Percentiles rank a stretch among this genome's conserved stretches.
These are phyloP conservation scores for Lamproptera curius DNA, from an alignment of 2,888 invertebrate genomes.

Conservation along the genomic window DNA sequence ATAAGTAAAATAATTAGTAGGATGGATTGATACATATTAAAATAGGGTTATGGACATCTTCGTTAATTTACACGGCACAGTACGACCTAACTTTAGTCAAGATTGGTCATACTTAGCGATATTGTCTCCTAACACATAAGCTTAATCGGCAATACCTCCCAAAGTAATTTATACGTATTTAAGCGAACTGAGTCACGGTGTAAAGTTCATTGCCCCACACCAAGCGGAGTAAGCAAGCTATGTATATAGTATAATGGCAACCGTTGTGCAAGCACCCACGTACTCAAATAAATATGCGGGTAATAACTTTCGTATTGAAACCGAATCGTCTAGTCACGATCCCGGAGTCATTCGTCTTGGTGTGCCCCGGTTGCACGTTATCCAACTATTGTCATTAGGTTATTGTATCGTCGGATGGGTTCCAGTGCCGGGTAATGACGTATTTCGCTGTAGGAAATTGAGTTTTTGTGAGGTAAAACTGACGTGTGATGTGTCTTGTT, in stretches of 20 bases:
- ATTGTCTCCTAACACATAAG: not conserved
- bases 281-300: conserved; percentile 67
- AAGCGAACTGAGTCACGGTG: conserved; percentile 18
- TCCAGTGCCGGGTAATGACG: not conserved
- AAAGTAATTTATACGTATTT: conserved; percentile 11
- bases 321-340: conserved; percentile 73
- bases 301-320: conserved; percentile 72
- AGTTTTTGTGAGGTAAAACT: too few relatives aligned
- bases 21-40: too few relatives aligned
- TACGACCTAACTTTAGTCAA: too few relatives aligned
- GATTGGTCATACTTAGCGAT: too few relatives aligned
- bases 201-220: conserved; percentile 20
- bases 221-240: conserved; percentile 12
- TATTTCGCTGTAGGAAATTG: too few relatives aligned
- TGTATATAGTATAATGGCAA: conserved; percentile 41
- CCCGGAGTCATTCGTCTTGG: conserved; percentile 39
- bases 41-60: too few relatives aligned
- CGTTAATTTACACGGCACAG: too few relatives aligned
- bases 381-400: conserved; percentile 33
- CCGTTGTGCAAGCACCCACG: conserved; percentile 68
- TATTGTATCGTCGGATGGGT: conserved; percentile 25
- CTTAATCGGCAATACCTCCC: not conserved
- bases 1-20: too few relatives aligned
- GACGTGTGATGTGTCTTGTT: too few relatives aligned
- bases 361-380: conserved; percentile 30